These are phyloP conservation scores for Clavelina lepadiformis DNA, from an alignment of 23 tunicate species.

Conservation along the genomic window DNA sequence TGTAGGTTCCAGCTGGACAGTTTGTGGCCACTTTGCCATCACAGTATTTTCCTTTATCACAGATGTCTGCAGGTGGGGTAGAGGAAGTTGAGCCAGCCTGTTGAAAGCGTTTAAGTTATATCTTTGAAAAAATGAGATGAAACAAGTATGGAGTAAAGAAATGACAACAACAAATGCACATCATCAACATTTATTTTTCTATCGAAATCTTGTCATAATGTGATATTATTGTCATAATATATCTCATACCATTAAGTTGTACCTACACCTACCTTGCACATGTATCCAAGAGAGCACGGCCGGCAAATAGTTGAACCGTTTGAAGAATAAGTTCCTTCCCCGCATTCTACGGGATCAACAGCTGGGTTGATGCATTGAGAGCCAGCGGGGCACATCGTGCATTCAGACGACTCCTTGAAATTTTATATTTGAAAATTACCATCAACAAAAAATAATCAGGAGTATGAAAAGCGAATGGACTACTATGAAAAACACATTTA, in stretches of 20 bases:
- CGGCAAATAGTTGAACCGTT: constrained; percentile 54
- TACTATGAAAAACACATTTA: no score
- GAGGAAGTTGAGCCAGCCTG: constrained; percentile 56
- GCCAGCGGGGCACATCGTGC: constrained; percentile 70
- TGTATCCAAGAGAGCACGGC: constrained; percentile 67
- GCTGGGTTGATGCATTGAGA: constrained; percentile 53
- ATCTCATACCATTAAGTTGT: no score
- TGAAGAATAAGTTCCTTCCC: constrained; percentile 56
- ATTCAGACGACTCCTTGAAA: constrained; percentile 17
- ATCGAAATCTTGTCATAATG: no score
- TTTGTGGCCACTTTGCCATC: constrained; percentile 49
- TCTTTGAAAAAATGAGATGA: neutral
- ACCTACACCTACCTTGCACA: constrained; percentile 50
- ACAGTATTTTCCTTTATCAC: constrained; percentile 74
- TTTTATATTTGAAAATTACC: no score
- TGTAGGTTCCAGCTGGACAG: constrained; percentile 90
- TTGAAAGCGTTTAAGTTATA: neutral
- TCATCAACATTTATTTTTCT: no score
- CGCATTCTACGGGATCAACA: constrained; percentile 19
- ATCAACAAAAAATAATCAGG: no score
- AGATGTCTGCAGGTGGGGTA: constrained; percentile 39
- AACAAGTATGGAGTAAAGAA: no score
- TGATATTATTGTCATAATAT: no score
- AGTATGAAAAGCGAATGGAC: no score
- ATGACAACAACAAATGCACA: no score